phyloP scores from a whole-genome alignment of 2,113 vertebrate genomes.

The Scortum barcoo region DNA sequence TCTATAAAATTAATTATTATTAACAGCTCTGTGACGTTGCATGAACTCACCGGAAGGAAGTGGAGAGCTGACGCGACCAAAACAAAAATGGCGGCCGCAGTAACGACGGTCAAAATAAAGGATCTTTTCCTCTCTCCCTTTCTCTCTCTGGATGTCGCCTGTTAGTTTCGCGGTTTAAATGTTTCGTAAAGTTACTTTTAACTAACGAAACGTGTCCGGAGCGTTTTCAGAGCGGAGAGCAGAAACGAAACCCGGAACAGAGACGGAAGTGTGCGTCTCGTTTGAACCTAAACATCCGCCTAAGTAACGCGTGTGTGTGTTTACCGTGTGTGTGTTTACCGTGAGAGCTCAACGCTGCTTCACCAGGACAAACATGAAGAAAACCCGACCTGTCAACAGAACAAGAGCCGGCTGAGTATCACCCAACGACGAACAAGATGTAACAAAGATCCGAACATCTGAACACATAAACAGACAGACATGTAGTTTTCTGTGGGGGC shows the following conservation, averaged over 20 bases:
- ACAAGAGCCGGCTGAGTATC: no score
- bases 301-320: conserved; percentile 46
- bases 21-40: not conserved
- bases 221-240: rapidly evolving
- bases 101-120: not conserved
- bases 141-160: not conserved
- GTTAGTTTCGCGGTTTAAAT: rapidly evolving
- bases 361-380: not conserved
- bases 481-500: conserved; percentile 54
- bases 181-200: not conserved
- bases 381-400: no score
- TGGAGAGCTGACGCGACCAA: conserved; percentile 41
- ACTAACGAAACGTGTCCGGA: not conserved
- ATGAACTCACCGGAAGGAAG: conserved; percentile 1
- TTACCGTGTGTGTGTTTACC: conserved; percentile 43
- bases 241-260: conserved; percentile 20
- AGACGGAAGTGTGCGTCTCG: conserved; percentile 55
- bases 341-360: not conserved
- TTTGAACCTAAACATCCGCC: conserved; percentile 82
- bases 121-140: not conserved
- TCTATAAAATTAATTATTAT: no score
- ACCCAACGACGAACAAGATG: conserved; percentile 34
- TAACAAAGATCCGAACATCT: conserved; percentile 21
- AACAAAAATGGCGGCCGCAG: conserved; percentile 71
- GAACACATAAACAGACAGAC: not conserved